phyloP scores from a whole-genome alignment of 2,113 vertebrate genomes.

The Poicephalus meyeri region DNA sequence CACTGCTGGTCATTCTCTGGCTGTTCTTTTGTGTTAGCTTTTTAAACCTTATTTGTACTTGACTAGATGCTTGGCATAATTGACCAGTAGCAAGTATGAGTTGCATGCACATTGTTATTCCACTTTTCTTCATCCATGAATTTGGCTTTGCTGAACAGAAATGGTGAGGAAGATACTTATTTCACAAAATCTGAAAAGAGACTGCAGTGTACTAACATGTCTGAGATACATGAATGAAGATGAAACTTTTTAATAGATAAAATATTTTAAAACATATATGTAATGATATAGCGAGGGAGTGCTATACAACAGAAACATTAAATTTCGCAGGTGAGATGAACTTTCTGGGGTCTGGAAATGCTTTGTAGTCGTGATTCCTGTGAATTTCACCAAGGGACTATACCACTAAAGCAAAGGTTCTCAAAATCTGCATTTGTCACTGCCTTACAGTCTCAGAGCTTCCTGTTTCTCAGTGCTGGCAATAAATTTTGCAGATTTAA shows the following conservation, averaged over 20 bases:
- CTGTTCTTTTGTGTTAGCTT: background rate
- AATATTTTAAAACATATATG: background rate
- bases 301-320: background rate
- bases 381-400: background rate
- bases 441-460: background rate
- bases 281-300: background rate
- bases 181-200: background rate
- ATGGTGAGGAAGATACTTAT: background rate
- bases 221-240: background rate
- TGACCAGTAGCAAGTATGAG: background rate
- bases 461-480: background rate
- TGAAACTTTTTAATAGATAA: background rate
- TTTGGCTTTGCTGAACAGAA: background rate
- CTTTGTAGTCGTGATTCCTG: background rate
- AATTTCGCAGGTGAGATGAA: background rate
- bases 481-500: background rate
- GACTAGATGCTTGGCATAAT: background rate
- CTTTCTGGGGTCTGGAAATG: background rate
- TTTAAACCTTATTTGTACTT: background rate
- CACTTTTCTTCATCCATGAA: background rate
- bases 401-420: background rate
- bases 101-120: background rate
- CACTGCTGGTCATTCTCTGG: background rate
- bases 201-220: background rate
- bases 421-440: background rate